phyloP scores from a whole-genome alignment of 2,888 invertebrate species.

The Craniophora ligustri region DNA sequence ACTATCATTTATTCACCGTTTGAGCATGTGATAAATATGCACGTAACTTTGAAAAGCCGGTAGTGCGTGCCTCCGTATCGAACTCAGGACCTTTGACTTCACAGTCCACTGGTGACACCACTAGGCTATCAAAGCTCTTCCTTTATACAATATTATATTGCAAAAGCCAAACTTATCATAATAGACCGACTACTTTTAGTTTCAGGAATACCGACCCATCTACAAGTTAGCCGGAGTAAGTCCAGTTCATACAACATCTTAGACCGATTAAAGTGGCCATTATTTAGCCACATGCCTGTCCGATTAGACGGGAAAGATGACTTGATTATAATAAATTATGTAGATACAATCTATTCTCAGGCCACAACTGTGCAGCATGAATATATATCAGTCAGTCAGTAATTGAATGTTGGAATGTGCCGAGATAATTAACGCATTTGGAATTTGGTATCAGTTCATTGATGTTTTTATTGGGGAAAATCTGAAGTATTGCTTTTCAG shows the following conservation, averaged over 20 bases:
- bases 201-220: background rate
- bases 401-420: conserved; percentile 17
- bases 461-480: background rate
- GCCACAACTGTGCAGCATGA: conserved; percentile 15
- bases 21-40: too few species aligned
- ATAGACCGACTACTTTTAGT: too few species aligned
- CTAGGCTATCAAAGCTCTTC: too few species aligned
- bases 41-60: too few species aligned
- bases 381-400: conserved; percentile 22
- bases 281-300: background rate
- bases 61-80: too few species aligned
- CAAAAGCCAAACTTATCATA: too few species aligned
- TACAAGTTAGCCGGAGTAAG: background rate
- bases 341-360: conserved; percentile 30
- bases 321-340: conserved; percentile 47
- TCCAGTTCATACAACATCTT: background rate
- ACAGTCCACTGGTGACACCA: too few species aligned
- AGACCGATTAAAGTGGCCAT: background rate
- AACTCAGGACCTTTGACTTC: too few species aligned
- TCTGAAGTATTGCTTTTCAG: too few species aligned
- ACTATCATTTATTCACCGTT: too few species aligned
- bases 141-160: too few species aligned
- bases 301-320: conserved; percentile 20
- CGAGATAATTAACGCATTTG: conserved; percentile 29
- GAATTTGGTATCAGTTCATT: conserved; percentile 4